phyloP scores from a whole-genome alignment of 2,113 vertebrate species.

The Semnornis frantzii region DNA sequence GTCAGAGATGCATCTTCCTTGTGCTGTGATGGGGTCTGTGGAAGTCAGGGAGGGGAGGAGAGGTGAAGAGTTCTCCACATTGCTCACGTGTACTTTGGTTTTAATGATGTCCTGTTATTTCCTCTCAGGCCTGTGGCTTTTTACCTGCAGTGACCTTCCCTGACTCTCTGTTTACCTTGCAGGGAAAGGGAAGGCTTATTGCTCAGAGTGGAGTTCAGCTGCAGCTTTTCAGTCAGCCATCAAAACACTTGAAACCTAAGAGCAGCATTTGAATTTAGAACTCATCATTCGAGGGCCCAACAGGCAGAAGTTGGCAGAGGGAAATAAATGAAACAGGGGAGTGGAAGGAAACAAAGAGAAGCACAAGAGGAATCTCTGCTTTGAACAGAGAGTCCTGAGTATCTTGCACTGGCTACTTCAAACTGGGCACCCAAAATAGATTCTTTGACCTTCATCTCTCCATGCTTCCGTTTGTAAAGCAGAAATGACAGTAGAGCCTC shows the following conservation, averaged over 20 bases:
- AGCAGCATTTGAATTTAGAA: conserved; percentile 29
- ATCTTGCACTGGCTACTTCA: neutral
- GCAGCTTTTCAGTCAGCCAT: neutral
- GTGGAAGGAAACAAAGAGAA: neutral
- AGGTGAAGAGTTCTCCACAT: conserved; percentile 12
- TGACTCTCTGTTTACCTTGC: conserved; percentile 32
- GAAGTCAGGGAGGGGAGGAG: neutral
- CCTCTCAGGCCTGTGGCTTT: neutral
- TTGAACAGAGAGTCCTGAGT: neutral
- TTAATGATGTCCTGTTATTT: neutral
- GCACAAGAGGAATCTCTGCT: neutral
- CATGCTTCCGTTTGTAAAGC: neutral
- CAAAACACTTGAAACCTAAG: conserved; percentile 54
- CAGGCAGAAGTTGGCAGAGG: conserved; percentile 25
- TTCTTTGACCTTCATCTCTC: neutral
- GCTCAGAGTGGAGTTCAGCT: neutral
- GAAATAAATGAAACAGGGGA: conserved; percentile 2
- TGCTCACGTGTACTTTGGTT: neutral
- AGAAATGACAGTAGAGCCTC: neutral
- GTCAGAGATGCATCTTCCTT: neutral
- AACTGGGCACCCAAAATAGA: neutral
- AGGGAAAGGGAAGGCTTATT: neutral
- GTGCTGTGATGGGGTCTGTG: neutral
- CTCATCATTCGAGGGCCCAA: neutral
- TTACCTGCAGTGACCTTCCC: conserved; percentile 40